Percentiles rank a stretch among this genome's conserved stretches.
Conservation (phyloP, 2,888 invertebrate genomes). For the Caenorhabditis sp. region DNA sequence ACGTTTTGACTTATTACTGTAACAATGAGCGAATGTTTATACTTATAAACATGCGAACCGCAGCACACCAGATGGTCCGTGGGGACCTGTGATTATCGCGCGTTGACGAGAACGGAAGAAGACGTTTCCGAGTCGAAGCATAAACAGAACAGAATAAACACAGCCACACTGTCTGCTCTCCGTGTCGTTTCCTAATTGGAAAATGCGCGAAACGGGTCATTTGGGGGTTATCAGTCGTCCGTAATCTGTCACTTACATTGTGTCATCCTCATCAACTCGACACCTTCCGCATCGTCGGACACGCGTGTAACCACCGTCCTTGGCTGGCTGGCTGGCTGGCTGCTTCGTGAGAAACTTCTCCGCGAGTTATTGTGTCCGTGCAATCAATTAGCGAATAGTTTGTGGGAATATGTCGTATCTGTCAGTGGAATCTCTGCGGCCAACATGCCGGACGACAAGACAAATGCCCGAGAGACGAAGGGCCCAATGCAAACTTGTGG, state of each 20-base stretch:
- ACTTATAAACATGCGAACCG: not conserved
- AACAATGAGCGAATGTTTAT: slow-evolving; percentile 2
- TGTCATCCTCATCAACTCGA: slow-evolving; percentile 18
- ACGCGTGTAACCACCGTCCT: slow-evolving; percentile 41
- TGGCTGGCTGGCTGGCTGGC: no score
- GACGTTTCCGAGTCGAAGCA: slow-evolving; percentile 28
- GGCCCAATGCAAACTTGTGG: slow-evolving; percentile 21
- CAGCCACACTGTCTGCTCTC: not conserved
- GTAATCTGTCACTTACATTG: slow-evolving; percentile 1
- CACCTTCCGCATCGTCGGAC: slow-evolving; percentile 53
- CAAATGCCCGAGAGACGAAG: not conserved
- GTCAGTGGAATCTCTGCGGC: slow-evolving; percentile 15
- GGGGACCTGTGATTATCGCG: slow-evolving; percentile 45
- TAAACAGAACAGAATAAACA: slow-evolving; percentile 40
- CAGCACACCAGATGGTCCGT: slow-evolving; percentile 1
- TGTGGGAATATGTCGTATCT: slow-evolving; percentile 39
- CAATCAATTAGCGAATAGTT: slow-evolving; percentile 50
- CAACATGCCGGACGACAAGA: slow-evolving; percentile 14
- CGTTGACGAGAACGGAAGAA: slow-evolving; percentile 30
- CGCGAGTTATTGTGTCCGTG: slow-evolving; percentile 32
- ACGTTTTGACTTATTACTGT: slow-evolving; percentile 6
- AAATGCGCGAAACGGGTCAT: slow-evolving; percentile 2
- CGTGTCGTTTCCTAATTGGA: not conserved
- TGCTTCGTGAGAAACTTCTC: slow-evolving; percentile 52
- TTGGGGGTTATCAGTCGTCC: not conserved